Evolutionary conservation across 2,888 invertebrate genomes (phyloP), one percentile per base, ranked within the genome.

Genomic region (Itoplectis maculator): DNA sequence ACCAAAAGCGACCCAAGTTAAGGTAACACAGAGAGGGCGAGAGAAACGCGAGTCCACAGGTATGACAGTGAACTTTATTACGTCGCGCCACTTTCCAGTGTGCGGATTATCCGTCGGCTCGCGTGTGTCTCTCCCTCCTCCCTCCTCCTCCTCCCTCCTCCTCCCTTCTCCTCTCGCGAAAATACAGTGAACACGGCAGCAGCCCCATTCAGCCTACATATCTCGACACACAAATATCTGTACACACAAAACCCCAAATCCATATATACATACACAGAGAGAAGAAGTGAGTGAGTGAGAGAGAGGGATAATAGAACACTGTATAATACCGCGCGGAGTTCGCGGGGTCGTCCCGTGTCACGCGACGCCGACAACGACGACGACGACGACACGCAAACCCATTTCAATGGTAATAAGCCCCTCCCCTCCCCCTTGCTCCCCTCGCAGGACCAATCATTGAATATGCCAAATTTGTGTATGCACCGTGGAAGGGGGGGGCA

Each of bases 391-490:
- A 85, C 83, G 85, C 85, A 78, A 85, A 78, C 84, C 84, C 76
- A 85, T 85, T 84, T 85, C 84, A 85, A 85, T 85, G 85, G 85
- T 85, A 85, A 85, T 85, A 85, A 84, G 85, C 70, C 80, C 69
- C 75, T 5, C 29, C 29, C 29, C 29, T 5, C 29, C 29, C 29
- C 29, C 29, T 29, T 81, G 73, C 65, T 59, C 73, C 51, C 51
- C 75, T 61, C 59, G 47, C 69, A 65, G 88, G 89, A 87, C 88
- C 90, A 87, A 90, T 90, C 90, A 88, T 89, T 87, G 87, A 88
- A 84, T 87, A 88, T 87, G 89, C 88, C 89, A 90, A 91, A 91
- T 91, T 88, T 89, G 90, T 89, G 88, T 89, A 88, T 88, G 86
- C 87, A 85, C 83, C 84, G n/a, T n/a, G n/a, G n/a, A n/a, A n/a